Percentiles rank a stretch among this genome's conserved stretches.
phyloP scores from a whole-genome alignment of 2,113 vertebrate genomes.

The Paramisgurnus dabryanus region DNA sequence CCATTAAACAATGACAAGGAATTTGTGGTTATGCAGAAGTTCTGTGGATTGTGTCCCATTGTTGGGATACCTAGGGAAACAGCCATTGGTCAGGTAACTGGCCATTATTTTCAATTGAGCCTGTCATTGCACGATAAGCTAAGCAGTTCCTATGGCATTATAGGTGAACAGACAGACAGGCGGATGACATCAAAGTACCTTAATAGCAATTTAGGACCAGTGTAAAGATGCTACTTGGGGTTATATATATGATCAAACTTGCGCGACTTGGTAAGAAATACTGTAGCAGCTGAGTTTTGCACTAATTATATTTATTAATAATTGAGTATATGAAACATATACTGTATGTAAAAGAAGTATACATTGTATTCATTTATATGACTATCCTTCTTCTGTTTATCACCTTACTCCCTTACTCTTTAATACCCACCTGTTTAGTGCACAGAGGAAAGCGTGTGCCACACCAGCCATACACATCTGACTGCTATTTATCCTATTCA shows the following conservation, averaged over 20 bases:
- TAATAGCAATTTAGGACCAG: too few species aligned
- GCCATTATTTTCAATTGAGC: background rate
- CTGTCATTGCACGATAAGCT: background rate
- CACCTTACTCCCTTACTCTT: background rate
- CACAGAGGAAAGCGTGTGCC: conserved; percentile 69
- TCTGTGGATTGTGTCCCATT: background rate
- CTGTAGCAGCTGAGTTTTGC: too few species aligned
- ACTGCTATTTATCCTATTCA: conserved; percentile 69
- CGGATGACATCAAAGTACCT: too few species aligned
- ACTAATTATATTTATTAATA: too few species aligned
- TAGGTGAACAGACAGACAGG: background rate
- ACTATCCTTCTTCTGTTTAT: background rate
- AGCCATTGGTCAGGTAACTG: background rate
- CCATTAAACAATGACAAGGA: too few species aligned
- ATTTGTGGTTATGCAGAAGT: background rate
- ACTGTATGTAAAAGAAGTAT: too few species aligned
- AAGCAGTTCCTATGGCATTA: conserved; percentile 23
- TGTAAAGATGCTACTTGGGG: too few species aligned
- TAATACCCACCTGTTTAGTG: conserved; percentile 74
- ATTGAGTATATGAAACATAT: too few species aligned
- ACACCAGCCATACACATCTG: conserved; percentile 67
- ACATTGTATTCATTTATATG: background rate
- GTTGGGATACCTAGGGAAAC: background rate
- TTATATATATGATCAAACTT: too few species aligned
- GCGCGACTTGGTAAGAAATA: too few species aligned